A percentile compares a stretch with the other conserved stretches of the same genome.
Evolutionary conservation across 1,140 invertebrate genomes (phyloP).

Genomic region (Bilobella aurantiaca): DNA sequence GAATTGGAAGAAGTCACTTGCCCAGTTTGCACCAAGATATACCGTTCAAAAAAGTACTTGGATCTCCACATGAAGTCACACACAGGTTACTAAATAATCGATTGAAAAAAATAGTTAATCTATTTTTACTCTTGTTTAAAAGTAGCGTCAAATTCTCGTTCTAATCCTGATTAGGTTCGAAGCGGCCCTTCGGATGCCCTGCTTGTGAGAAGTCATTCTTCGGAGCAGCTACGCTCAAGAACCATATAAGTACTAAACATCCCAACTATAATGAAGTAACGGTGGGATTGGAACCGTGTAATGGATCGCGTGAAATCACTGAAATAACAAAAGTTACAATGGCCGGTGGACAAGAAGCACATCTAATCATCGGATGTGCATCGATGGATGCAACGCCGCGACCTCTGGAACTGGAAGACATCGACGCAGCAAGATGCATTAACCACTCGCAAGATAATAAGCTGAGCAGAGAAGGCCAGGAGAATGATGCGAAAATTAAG

Average conservation of each 20-base stretch:
- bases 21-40: background rate
- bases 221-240: background rate
- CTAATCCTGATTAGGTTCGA: background rate
- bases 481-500: too few relatives aligned
- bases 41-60: background rate
- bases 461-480: too few relatives aligned
- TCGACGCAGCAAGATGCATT: background rate
- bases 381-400: background rate
- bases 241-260: background rate
- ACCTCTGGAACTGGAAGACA: background rate
- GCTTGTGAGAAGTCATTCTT: background rate
- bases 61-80: background rate
- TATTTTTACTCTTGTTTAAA: background rate
- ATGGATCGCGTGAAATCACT: background rate
- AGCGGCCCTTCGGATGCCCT: background rate
- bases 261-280: background rate
- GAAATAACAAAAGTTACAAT: background rate
- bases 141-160: background rate
- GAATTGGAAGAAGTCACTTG: background rate
- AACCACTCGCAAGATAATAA: too few relatives aligned
- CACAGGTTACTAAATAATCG: background rate
- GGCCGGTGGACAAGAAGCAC: background rate
- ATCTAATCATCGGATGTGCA: background rate
- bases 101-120: too few relatives aligned
- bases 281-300: background rate